phyloP scores from a whole-genome alignment of 1,140 invertebrate genomes.

The Venturia canescens region DNA sequence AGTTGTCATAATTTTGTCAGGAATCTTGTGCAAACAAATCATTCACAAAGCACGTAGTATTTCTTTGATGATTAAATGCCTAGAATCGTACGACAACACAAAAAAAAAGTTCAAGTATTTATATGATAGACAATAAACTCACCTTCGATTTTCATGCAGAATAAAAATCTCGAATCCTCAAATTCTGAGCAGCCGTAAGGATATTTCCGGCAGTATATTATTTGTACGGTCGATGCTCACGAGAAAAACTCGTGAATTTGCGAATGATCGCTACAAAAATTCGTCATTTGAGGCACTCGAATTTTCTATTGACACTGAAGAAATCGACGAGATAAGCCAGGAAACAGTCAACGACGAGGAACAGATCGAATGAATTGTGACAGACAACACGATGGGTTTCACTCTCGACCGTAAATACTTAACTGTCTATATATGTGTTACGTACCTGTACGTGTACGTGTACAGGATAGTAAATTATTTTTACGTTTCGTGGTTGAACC shows the following conservation, averaged over 20 bases:
- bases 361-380: not conserved
- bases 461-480: not conserved
- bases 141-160: not conserved
- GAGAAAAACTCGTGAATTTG: constrained; percentile 25
- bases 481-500: not conserved
- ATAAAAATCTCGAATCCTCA: not conserved
- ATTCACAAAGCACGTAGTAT: no score
- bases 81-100: no score
- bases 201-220: not conserved
- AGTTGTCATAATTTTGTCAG: no score
- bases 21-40: no score
- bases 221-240: not conserved
- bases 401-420: not conserved
- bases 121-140: no score
- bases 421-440: not conserved
- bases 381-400: not conserved
- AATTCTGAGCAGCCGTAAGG: no score
- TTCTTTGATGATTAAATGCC: no score
- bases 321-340: not conserved
- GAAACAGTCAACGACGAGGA: constrained; percentile 3
- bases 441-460: not conserved
- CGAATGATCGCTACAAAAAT: not conserved
- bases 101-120: no score
- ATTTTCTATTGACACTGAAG: not conserved
- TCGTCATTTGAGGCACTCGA: constrained; percentile 4